Conservation (phyloP, 2,888 invertebrate genomes). For the Euplexia lucipara region DNA sequence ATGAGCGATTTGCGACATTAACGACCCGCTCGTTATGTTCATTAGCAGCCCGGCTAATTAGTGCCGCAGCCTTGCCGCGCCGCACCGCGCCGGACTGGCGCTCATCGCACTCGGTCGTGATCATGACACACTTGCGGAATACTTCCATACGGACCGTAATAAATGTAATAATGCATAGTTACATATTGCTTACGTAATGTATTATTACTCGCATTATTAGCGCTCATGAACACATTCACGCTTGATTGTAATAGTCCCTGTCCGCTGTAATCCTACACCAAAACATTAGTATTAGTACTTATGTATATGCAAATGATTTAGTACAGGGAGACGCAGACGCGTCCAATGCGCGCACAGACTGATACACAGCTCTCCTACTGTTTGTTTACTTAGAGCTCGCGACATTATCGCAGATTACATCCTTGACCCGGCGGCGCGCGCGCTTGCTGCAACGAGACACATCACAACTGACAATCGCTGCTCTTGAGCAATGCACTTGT, state of each 20-base stretch:
- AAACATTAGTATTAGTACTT: slow-evolving; percentile 16
- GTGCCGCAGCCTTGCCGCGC: slow-evolving; percentile 22
- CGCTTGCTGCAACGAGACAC: not conserved
- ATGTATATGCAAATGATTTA: slow-evolving; percentile 10
- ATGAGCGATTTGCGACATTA: slow-evolving; percentile 53
- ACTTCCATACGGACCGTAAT: slow-evolving; percentile 10
- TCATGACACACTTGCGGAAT: slow-evolving; percentile 37
- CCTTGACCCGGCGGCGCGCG: slow-evolving; percentile 39
- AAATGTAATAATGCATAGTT: no score
- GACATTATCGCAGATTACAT: slow-evolving; percentile 36
- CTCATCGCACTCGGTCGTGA: not conserved
- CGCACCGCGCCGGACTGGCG: slow-evolving; percentile 6
- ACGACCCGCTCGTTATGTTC: slow-evolving; percentile 60
- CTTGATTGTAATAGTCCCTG: slow-evolving; percentile 1
- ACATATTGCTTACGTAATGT: slow-evolving; percentile 27
- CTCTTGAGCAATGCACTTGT: slow-evolving; percentile 10
- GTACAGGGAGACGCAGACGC: not conserved
- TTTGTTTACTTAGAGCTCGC: slow-evolving; percentile 38
- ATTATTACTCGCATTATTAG: slow-evolving; percentile 39
- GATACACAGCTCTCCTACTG: slow-evolving; percentile 16
- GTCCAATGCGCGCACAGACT: not conserved
- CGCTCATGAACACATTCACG: slow-evolving; percentile 24
- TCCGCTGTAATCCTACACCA: slow-evolving; percentile 36
- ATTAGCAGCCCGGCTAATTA: slow-evolving; percentile 55
- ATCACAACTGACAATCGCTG: slow-evolving; percentile 20